Conservation (phyloP, 2,113 vertebrate genomes). For the Nematolebias whitei region DNA sequence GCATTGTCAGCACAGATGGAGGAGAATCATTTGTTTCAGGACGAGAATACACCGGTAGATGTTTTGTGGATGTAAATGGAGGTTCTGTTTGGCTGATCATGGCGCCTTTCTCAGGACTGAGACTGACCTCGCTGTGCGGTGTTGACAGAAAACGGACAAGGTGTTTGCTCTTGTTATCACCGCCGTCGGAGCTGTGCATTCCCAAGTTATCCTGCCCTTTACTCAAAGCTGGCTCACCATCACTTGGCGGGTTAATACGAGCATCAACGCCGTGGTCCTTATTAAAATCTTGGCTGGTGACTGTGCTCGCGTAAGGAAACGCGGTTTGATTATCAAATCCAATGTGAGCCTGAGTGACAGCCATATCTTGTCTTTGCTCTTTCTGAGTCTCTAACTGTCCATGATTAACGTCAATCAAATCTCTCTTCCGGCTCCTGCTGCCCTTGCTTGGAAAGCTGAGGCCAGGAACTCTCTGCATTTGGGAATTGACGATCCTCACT, state of each 20-base stretch:
- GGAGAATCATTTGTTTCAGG: constrained; percentile 61
- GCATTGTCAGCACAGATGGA: constrained; percentile 64
- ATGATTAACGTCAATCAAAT: constrained; percentile 79
- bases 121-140: constrained; percentile 64
- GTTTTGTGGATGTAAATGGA: constrained; percentile 64
- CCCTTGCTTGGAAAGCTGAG: constrained; percentile 73
- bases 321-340: constrained; percentile 73
- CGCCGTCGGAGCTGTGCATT: constrained; percentile 29
- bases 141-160: constrained; percentile 61
- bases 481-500: constrained; percentile 80
- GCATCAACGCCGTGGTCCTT: constrained; percentile 45
- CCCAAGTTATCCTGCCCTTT: constrained; percentile 56
- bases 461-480: constrained; percentile 72
- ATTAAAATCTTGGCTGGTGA: constrained; percentile 60
- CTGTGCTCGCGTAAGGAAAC: constrained; percentile 62
- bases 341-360: constrained; percentile 63
- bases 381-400: constrained; percentile 66
- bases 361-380: constrained; percentile 69
- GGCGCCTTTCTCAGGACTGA: constrained; percentile 56
- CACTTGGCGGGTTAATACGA: constrained; percentile 50
- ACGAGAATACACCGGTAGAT: constrained; percentile 47
- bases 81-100: constrained; percentile 57
- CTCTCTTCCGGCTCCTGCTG: constrained; percentile 79
- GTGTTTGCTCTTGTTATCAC: constrained; percentile 67
- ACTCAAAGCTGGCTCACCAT: constrained; percentile 35